phyloP scores from a whole-genome alignment of 2,888 invertebrate species.

The Ophion ellenae region DNA sequence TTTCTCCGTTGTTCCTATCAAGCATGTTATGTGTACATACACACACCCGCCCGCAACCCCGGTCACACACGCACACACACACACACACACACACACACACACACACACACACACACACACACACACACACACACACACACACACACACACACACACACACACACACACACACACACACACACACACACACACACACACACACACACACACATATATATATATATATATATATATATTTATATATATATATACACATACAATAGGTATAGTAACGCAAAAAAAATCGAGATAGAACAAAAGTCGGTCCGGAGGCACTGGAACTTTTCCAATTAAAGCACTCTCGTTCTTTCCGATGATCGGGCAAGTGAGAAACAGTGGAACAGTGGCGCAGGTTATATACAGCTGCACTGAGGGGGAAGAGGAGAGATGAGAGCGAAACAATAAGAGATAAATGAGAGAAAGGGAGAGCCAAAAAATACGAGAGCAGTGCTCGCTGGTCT shows the following conservation, averaged over 20 bases:
- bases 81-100: too few species aligned
- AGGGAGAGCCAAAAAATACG: conserved; percentile 21
- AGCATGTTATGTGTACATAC: not conserved
- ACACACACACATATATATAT: too few species aligned
- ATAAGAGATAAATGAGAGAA: conserved; percentile 18
- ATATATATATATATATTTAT: too few species aligned
- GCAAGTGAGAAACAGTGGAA: conserved; percentile 69
- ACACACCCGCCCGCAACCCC: too few species aligned
- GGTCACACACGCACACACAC: too few species aligned
- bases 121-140: too few species aligned
- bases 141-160: too few species aligned
- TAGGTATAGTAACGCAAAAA: conserved; percentile 1
- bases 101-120: not conserved
- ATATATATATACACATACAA: not conserved
- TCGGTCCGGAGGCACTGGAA: conserved; percentile 64
- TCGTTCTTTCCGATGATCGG: conserved; percentile 76
- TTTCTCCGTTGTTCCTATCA: conserved; percentile 25
- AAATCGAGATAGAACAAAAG: conserved; percentile 42
- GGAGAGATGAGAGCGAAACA: conserved; percentile 17
- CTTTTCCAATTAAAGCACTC: conserved; percentile 79
- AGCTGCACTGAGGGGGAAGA: conserved; percentile 62
- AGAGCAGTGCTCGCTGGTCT: conserved; percentile 61
- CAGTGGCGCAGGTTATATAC: conserved; percentile 65
- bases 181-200: too few species aligned
- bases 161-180: too few species aligned